phyloP scores from a whole-genome alignment of 1,140 invertebrate genomes.

The Melanaphis sacchari region DNA sequence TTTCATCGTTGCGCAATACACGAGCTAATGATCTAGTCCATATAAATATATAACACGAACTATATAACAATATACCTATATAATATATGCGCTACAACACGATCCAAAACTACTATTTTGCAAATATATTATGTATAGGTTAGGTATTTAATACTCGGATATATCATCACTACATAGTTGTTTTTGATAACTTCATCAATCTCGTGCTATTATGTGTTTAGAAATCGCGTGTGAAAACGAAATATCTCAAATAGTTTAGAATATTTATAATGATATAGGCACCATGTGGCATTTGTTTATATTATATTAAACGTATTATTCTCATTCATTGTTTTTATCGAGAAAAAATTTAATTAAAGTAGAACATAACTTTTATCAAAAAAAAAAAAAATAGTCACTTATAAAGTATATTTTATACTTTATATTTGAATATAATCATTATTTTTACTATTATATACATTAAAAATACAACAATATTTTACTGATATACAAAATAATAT shows the following conservation, averaged over 20 bases:
- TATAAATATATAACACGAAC: background rate
- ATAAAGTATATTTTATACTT: too few species aligned
- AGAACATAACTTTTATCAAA: too few species aligned
- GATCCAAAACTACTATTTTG: conserved; percentile 6
- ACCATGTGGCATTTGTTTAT: too few species aligned
- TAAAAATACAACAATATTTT: background rate
- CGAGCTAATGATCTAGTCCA: background rate
- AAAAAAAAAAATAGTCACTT: too few species aligned
- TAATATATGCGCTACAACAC: background rate
- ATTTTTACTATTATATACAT: too few species aligned
- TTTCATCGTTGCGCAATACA: background rate
- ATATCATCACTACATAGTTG: background rate
- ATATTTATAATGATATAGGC: too few species aligned
- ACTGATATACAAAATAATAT: background rate
- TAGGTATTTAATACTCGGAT: background rate
- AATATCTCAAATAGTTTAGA: background rate
- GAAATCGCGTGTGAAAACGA: background rate
- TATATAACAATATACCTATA: background rate
- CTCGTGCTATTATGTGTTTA: background rate
- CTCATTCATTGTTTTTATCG: too few species aligned
- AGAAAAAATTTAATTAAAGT: too few species aligned
- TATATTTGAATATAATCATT: too few species aligned
- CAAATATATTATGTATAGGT: background rate
- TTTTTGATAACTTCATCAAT: conserved; percentile 10
- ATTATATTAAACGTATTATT: too few species aligned